Percentiles rank a stretch among this genome's conserved stretches.
These are phyloP conservation scores for Mola mola DNA, from an alignment of 2,113 vertebrate genomes.

Conservation along the genomic window DNA sequence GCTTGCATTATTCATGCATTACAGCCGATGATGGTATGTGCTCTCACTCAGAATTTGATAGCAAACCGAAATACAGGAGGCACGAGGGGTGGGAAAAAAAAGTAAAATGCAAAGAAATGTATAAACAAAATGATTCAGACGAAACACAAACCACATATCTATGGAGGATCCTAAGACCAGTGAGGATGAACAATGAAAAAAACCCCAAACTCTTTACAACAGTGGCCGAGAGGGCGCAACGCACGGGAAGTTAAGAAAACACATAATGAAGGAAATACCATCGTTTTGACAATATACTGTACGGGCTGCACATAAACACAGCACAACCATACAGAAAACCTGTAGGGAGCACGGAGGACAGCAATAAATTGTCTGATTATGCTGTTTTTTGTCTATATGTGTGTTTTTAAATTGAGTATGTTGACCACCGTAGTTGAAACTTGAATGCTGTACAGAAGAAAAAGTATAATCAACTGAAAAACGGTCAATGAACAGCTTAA, in stretches of 20 bases:
- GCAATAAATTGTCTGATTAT: not conserved
- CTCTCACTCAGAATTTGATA: not conserved
- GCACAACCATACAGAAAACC: no score
- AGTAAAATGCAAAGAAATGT: conserved; percentile 3
- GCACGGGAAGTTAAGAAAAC: not conserved
- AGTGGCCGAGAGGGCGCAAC: not conserved
- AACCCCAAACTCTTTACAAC: not conserved
- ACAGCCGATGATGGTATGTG: not conserved
- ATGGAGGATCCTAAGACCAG: conserved; percentile 1
- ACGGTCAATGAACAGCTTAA: no score
- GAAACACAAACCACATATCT: conserved; percentile 5
- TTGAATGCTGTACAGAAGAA: no score
- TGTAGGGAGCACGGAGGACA: not conserved
- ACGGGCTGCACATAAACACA: not conserved
- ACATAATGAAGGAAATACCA: not conserved
- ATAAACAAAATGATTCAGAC: conserved; percentile 4
- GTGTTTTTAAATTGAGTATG: no score
- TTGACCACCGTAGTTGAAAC: no score
- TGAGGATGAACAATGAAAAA: not conserved
- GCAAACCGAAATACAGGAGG: conserved; percentile 5
- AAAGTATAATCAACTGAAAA: no score
- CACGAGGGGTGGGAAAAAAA: not conserved
- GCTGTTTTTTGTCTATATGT: no score
- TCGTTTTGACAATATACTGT: not conserved
- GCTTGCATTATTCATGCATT: not conserved